These are phyloP conservation scores for Vespertilio murinus DNA, from an alignment of 2,797 vertebrate species.

Conservation along the genomic window DNA sequence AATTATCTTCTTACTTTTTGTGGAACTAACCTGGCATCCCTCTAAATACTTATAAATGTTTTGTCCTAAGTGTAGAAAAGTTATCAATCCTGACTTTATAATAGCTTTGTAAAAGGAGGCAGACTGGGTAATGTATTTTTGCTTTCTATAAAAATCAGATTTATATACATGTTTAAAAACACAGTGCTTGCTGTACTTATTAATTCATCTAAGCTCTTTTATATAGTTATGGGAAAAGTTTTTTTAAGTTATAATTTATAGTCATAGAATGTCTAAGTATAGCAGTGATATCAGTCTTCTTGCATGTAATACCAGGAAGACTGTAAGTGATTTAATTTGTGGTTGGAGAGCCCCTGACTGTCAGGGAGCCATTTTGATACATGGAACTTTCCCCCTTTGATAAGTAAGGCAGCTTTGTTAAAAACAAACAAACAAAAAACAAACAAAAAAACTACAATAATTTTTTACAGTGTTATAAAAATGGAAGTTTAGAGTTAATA, in stretches of 20 bases:
- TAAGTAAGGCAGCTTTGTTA: neutral
- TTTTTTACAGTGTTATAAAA: neutral
- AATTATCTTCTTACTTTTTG: constrained; percentile 20
- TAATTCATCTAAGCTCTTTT: neutral
- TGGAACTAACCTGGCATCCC: neutral
- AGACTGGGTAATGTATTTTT: constrained; percentile 10
- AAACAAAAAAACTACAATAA: neutral
- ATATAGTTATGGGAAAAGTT: neutral
- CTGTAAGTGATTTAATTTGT: neutral
- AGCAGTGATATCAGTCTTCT: neutral
- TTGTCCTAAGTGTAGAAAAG: constrained; percentile 16
- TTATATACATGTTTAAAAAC: neutral
- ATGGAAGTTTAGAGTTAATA: constrained; percentile 18
- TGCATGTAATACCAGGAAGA: neutral
- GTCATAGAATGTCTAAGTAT: neutral
- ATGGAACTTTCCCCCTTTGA: neutral
- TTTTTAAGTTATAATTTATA: neutral
- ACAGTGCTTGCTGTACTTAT: neutral
- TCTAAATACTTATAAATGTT: constrained; percentile 32
- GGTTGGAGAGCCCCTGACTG: neutral
- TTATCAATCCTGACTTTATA: constrained; percentile 29
- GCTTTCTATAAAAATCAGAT: constrained; percentile 19
- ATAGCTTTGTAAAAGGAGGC: neutral
- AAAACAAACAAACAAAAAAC: neutral
- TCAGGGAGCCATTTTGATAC: neutral